A percentile compares a stretch with the other conserved stretches of the same genome.
These are phyloP conservation scores for Leptinotarsa lineolata DNA, from an alignment of 1,140 invertebrate species.

Conservation along the genomic window DNA sequence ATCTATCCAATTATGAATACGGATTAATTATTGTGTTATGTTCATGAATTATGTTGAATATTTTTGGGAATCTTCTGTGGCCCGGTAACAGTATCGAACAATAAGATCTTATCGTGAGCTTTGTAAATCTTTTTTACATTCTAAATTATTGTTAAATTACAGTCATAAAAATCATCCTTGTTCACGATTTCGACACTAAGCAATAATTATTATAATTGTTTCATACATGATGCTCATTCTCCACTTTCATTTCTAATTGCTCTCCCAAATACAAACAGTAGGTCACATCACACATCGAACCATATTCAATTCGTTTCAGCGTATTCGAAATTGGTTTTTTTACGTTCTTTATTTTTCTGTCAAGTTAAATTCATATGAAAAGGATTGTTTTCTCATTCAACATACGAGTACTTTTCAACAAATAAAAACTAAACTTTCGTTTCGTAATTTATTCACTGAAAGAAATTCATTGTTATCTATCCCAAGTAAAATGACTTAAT, in stretches of 20 bases:
- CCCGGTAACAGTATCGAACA: slow-evolving; percentile 22
- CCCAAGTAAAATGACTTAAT: no score
- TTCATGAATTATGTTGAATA: slow-evolving; percentile 22
- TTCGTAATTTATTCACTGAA: no score
- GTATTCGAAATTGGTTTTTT: no score
- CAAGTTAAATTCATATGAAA: no score
- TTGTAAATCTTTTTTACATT: slow-evolving; percentile 20
- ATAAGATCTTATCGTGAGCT: slow-evolving; percentile 22
- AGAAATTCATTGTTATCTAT: no score
- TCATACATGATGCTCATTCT: neutral
- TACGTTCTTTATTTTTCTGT: no score
- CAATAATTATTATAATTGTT: slow-evolving; percentile 16
- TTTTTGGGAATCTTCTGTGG: slow-evolving; percentile 17
- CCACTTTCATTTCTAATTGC: slow-evolving; percentile 7
- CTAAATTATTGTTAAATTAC: slow-evolving; percentile 25
- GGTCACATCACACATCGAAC: neutral
- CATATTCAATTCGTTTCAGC: no score
- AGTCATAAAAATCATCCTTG: slow-evolving; percentile 16
- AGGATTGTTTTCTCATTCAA: no score
- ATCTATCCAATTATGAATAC: slow-evolving; percentile 24
- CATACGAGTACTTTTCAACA: no score
- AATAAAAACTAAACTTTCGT: no score
- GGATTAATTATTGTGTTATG: slow-evolving; percentile 21
- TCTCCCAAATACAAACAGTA: neutral
- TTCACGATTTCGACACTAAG: slow-evolving; percentile 14